phyloP scores from a whole-genome alignment of 2,888 invertebrate genomes.

The Tuta absoluta region DNA sequence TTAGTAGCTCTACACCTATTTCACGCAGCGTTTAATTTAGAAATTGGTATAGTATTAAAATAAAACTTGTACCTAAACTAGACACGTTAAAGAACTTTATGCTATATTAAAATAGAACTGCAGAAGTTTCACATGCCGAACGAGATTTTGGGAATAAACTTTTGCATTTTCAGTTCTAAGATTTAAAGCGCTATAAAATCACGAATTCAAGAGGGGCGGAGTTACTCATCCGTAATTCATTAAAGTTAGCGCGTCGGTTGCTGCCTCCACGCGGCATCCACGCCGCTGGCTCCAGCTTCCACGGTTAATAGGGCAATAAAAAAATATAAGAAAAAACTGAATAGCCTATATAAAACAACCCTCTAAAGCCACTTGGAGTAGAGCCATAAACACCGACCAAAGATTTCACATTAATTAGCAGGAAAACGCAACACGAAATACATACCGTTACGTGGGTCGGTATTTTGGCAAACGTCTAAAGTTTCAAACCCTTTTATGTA shows the following conservation, averaged over 20 bases:
- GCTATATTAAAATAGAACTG: slow-evolving; percentile 17
- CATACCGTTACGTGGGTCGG: slow-evolving; percentile 39
- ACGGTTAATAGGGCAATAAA: slow-evolving; percentile 72
- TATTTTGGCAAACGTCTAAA: slow-evolving; percentile 37
- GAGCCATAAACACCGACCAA: slow-evolving; percentile 42
- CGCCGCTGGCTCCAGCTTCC: slow-evolving; percentile 58
- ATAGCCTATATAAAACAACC: slow-evolving; percentile 47
- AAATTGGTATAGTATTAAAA: no score
- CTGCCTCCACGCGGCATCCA: slow-evolving; percentile 51
- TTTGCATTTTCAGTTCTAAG: slow-evolving; percentile 63
- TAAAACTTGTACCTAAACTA: background rate
- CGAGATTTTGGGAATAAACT: slow-evolving; percentile 57
- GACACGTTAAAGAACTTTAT: background rate
- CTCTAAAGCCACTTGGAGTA: slow-evolving; percentile 40
- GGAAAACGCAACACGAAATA: slow-evolving; percentile 46
- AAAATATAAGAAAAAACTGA: slow-evolving; percentile 53
- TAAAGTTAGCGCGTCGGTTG: slow-evolving; percentile 72
- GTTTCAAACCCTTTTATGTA: slow-evolving; percentile 29
- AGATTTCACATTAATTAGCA: slow-evolving; percentile 60
- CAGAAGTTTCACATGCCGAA: slow-evolving; percentile 35
- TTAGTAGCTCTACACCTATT: no score
- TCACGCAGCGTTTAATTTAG: no score
- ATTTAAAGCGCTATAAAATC: slow-evolving; percentile 71
- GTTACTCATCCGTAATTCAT: slow-evolving; percentile 76
- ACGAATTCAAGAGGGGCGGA: slow-evolving; percentile 65